These are phyloP conservation scores for Podarcis lilfordi DNA, from an alignment of 2,797 vertebrate genomes.

Conservation along the genomic window DNA sequence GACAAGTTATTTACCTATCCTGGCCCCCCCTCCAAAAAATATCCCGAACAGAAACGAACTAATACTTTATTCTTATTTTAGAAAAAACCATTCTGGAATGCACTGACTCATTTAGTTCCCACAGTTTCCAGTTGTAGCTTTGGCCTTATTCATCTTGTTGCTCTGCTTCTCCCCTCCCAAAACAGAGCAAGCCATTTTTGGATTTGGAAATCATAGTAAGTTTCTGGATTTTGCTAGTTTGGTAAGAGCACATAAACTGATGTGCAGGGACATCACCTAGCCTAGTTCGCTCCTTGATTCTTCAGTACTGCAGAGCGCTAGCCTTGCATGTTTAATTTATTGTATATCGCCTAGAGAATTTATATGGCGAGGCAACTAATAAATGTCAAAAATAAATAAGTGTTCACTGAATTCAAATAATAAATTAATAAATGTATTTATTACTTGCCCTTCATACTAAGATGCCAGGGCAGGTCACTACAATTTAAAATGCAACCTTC, in stretches of 20 bases:
- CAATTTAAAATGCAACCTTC: too few relatives aligned
- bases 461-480: too few relatives aligned
- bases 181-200: not conserved
- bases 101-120: not conserved
- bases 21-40: not conserved
- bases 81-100: not conserved
- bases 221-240: not conserved
- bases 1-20: not conserved
- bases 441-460: too few relatives aligned
- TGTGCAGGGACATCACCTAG: not conserved
- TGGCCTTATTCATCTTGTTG: not conserved
- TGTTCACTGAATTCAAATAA: constrained; percentile 1
- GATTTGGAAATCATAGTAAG: constrained; percentile 9
- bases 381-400: not conserved
- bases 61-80: not conserved
- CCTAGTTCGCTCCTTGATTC: not conserved
- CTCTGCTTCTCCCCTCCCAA: not conserved
- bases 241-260: not conserved
- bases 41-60: not conserved
- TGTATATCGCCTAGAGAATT: not conserved
- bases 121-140: not conserved
- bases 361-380: not conserved
- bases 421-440: too few relatives aligned
- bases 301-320: not conserved
- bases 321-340: not conserved